phyloP scores from a whole-genome alignment of 2,113 vertebrate genomes.

The Halcyon malimbica region DNA sequence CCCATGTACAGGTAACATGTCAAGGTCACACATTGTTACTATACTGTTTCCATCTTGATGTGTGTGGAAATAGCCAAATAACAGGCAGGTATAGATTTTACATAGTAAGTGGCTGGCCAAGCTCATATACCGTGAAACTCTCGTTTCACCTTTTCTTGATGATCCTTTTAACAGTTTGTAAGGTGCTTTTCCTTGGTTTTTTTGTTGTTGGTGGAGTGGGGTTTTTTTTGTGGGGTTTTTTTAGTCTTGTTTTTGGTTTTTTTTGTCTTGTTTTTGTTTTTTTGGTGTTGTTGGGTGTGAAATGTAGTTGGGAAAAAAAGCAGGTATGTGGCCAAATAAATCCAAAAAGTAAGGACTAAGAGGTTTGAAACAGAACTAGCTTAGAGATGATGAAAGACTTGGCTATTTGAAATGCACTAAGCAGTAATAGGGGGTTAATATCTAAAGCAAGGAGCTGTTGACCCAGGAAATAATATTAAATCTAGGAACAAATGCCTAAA shows the following conservation, averaged over 20 bases:
- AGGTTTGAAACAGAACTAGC: background rate
- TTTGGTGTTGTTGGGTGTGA: too few species aligned
- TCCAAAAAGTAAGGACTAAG: background rate
- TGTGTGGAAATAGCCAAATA: background rate
- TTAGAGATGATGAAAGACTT: background rate
- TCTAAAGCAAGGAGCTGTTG: background rate
- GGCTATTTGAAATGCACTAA: background rate
- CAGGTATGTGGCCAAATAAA: background rate
- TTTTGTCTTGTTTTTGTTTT: too few species aligned
- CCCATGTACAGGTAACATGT: background rate
- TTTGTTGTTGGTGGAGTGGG: too few species aligned
- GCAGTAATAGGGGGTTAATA: background rate
- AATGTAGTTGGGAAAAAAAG: background rate
- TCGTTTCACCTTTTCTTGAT: background rate
- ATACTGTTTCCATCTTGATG: background rate
- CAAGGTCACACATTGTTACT: background rate
- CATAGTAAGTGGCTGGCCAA: background rate
- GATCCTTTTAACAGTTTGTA: background rate
- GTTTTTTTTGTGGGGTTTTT: background rate
- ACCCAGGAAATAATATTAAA: background rate
- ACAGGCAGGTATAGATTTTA: background rate
- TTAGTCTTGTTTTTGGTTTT: too few species aligned
- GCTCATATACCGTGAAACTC: accelerated
- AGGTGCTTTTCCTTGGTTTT: background rate
- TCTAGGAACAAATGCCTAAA: background rate